Evolutionary conservation across 1,140 invertebrate genomes (phyloP).

Genomic region (Nephotettix cincticeps): DNA sequence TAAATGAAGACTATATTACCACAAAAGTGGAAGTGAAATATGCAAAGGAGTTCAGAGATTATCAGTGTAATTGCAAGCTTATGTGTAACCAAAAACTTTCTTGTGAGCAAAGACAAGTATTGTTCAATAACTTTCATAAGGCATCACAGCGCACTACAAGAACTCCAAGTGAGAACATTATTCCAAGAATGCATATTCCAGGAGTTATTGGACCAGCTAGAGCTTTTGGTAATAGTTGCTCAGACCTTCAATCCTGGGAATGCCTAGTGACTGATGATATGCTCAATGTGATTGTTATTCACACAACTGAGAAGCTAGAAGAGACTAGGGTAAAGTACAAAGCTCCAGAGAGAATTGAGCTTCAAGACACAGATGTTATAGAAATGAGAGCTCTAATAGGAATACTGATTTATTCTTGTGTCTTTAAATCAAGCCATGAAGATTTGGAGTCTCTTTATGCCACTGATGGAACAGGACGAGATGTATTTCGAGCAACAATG

Average conservation of each 20-base stretch:
- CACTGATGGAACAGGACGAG: constrained; percentile 39
- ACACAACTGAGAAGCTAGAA: constrained; percentile 50
- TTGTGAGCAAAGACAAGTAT: no score
- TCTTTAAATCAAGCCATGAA: constrained; percentile 40
- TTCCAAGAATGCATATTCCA: no score
- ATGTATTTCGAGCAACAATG: constrained; percentile 41
- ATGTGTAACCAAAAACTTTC: no score
- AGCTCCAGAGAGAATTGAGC: constrained; percentile 3
- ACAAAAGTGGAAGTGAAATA: no score
- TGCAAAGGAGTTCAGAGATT: no score
- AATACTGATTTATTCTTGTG: constrained; percentile 36
- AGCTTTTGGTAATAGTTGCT: no score
- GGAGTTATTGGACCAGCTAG: no score
- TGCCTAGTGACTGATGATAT: constrained; percentile 51
- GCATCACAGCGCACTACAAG: no score
- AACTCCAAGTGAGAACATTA: no score
- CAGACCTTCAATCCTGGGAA: constrained; percentile 47
- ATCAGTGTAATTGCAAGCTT: no score
- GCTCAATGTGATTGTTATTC: constrained; percentile 49
- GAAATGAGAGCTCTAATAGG: constrained; percentile 40
- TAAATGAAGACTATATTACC: no score
- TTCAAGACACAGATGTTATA: constrained; percentile 32
- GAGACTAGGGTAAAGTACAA: constrained; percentile 27
- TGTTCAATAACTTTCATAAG: no score
- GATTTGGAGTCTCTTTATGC: constrained; percentile 37